Conservation (phyloP, 2,113 vertebrate genomes). For the Ammospiza nelsoni region DNA sequence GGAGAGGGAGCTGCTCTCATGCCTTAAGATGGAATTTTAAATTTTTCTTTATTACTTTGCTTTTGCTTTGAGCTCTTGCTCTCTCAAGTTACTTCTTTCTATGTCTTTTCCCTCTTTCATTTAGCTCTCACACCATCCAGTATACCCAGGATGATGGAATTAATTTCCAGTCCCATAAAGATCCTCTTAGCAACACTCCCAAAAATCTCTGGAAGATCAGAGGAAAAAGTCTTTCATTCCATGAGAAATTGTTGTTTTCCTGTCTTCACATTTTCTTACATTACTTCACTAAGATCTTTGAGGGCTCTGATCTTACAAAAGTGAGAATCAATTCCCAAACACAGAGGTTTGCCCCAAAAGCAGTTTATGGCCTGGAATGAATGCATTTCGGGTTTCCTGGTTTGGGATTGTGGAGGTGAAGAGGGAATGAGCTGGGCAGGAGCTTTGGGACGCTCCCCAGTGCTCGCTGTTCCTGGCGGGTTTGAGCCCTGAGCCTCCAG, state of each 20-base stretch:
- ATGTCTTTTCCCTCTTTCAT: not conserved
- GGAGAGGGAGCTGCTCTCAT: not conserved
- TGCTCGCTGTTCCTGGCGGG: not conserved
- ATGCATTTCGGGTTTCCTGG: not conserved
- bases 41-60: not conserved
- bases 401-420: not conserved
- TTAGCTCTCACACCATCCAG: not conserved
- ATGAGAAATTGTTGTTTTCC: not conserved
- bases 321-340: not conserved
- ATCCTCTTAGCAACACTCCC: not conserved
- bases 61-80: not conserved
- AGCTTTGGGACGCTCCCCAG: not conserved
- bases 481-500: not conserved
- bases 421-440: not conserved
- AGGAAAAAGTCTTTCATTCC: not conserved
- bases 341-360: not conserved
- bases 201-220: not conserved
- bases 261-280: not conserved
- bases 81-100: not conserved
- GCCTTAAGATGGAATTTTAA: not conserved
- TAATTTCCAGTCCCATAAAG: not conserved
- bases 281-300: not conserved
- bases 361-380: not conserved
- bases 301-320: not conserved
- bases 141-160: not conserved